These are phyloP conservation scores for Amphiura filiformis DNA, from an alignment of 35 echinoderm and acorn worm genomes.

Conservation along the genomic window DNA sequence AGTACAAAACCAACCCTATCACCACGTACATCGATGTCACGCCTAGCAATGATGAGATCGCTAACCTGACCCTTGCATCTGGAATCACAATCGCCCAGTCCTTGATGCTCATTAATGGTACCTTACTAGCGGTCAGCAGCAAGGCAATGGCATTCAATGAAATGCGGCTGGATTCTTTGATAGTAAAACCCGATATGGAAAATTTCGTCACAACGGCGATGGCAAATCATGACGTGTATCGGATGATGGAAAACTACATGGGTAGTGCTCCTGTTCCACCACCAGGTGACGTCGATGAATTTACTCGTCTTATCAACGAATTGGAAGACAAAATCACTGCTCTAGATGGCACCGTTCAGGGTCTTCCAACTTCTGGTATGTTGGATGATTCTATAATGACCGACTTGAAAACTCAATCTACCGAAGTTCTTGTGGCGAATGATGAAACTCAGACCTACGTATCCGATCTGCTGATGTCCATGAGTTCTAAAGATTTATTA, in stretches of 20 bases:
- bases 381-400: slow-evolving; percentile 16
- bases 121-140: slow-evolving; percentile 29
- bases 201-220: slow-evolving; percentile 19
- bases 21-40: slow-evolving; percentile 27
- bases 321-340: slow-evolving; percentile 7
- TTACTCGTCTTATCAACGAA: neutral
- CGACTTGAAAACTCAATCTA: neutral
- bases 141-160: slow-evolving; percentile 68
- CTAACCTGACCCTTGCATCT: slow-evolving; percentile 64
- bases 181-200: slow-evolving; percentile 51
- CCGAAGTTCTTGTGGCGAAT: neutral
- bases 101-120: slow-evolving; percentile 49
- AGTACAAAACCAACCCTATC: slow-evolving; percentile 76
- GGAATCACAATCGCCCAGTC: slow-evolving; percentile 64
- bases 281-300: neutral
- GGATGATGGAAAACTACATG: neutral
- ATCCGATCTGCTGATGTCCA: neutral
- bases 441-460: neutral
- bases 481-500: neutral
- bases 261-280: neutral
- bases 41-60: slow-evolving; percentile 38
- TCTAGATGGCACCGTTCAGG: slow-evolving; percentile 23
- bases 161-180: slow-evolving; percentile 21
- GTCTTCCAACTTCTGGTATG: slow-evolving; percentile 1
- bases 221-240: neutral